phyloP scores from a whole-genome alignment of 53 echinoderm and acorn worm species.

The Crossaster papposus region DNA sequence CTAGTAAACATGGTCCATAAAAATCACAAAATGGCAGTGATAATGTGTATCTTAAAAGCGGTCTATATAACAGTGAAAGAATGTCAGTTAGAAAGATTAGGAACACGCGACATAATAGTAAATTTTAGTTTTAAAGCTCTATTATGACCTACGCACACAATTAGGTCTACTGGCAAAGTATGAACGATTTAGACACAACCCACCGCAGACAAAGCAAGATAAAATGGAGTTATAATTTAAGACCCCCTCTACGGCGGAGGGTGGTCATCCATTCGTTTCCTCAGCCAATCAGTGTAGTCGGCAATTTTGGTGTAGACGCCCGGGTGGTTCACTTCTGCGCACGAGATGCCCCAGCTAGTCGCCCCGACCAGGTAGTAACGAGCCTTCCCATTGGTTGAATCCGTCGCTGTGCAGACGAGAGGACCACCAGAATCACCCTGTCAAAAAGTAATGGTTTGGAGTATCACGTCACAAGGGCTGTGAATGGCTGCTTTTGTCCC shows the following conservation, averaged over 20 bases:
- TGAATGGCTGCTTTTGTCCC: neutral
- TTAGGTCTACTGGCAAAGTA: neutral
- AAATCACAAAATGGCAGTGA: no score
- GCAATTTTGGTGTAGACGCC: constrained; percentile 58
- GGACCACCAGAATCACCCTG: constrained; percentile 67
- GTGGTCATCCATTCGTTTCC: constrained; percentile 7
- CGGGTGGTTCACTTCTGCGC: constrained; percentile 48
- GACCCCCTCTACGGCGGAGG: neutral
- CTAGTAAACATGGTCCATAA: no score
- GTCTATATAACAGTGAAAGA: no score
- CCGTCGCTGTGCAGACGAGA: constrained; percentile 45
- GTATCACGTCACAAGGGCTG: neutral
- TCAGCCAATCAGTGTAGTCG: constrained; percentile 28
- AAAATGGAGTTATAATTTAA: neutral
- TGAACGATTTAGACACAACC: neutral
- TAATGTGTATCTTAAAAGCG: no score
- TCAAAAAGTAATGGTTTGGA: neutral
- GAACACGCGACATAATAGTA: no score
- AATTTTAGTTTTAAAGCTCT: neutral
- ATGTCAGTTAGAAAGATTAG: no score
- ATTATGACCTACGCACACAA: no score
- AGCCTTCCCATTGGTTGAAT: constrained; percentile 22
- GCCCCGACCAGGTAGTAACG: constrained; percentile 55
- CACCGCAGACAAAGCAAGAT: neutral
- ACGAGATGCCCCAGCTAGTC: constrained; percentile 56